Conservation (phyloP, 2,797 vertebrate genomes). For the Lerista edwardsae region DNA sequence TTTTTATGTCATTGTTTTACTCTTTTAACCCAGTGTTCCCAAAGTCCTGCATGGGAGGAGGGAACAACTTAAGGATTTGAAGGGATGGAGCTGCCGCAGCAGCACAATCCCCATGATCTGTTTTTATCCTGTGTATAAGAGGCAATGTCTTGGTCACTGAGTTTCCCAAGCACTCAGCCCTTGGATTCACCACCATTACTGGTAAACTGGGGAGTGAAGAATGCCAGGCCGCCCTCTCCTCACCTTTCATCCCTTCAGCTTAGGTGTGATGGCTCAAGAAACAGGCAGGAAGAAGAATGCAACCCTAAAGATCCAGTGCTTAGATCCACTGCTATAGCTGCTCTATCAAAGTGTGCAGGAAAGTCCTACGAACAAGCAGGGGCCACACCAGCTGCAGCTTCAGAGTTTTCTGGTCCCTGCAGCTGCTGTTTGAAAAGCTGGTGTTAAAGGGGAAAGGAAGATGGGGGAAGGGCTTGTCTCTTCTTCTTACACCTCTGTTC, state of each 20-base stretch:
- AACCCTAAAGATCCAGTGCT: background rate
- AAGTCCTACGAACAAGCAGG: too few species aligned
- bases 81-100: too few species aligned
- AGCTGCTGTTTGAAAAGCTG: background rate
- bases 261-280: background rate
- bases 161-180: background rate
- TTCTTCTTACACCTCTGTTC: background rate
- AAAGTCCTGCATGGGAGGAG: too few species aligned
- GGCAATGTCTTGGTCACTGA: background rate
- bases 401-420: too few species aligned
- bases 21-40: too few species aligned
- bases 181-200: background rate
- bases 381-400: too few species aligned
- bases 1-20: too few species aligned
- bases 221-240: background rate
- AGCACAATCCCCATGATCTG: too few species aligned
- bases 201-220: background rate
- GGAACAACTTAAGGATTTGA: too few species aligned
- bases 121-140: background rate
- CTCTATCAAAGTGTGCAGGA: too few species aligned
- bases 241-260: background rate
- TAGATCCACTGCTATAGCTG: background rate
- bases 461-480: background rate
- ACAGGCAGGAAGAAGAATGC: background rate
- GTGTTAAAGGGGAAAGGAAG: background rate